Evolutionary conservation across 2,888 invertebrate species (phyloP), one percentile per base, ranked within the genome.

Genomic region (Pediacus dermestoides): DNA sequence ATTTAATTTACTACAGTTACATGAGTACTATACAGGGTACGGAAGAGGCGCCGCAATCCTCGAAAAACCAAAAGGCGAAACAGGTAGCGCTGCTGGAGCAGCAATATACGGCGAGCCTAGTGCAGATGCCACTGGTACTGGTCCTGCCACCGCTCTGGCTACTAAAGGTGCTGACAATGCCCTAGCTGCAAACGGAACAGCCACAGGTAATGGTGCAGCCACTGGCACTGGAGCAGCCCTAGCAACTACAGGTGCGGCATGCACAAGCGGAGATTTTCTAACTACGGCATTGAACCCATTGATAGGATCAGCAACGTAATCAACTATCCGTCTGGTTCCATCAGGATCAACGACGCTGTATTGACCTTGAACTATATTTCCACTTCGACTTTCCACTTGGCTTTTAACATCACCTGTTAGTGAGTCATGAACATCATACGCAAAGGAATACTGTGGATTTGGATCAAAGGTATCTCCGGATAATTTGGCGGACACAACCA

Each of bases 241-340:
- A 14, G 37, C 46, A 45, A 63, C 63, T 16, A 67, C 66, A 21
- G 68, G 60, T 7, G 66, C 68, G 57, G 72, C 70, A 2, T 63
- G 64, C 2, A 60, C 68, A 4, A 72, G 55, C 10, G 74, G 73
- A 53, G 73, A 71, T 33, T 70, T 71, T 51, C 70, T 72, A 10
- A 77, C 77, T 26, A 76, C 73, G 39, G 76, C 76, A 55, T 77
- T 76, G 70, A 77, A 77, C 32, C 76, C 77, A 53, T 76, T 71
- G 39, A 74, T 67, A 28, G 76, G 75, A 63, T 77, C 76, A 34
- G 77, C 75, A 34, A 73, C 73, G 63, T 77, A 77, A 54, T 76
- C 74, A 8, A 77, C 77, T 52, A 72, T 66, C 43, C 76, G 70
- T 43, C 72, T 66, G 39, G 73, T 74, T 50, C 76, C 77, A 50